These are phyloP conservation scores for Propithecus perrieri DNA, from an alignment of 2,797 vertebrate species.

Conservation along the genomic window DNA sequence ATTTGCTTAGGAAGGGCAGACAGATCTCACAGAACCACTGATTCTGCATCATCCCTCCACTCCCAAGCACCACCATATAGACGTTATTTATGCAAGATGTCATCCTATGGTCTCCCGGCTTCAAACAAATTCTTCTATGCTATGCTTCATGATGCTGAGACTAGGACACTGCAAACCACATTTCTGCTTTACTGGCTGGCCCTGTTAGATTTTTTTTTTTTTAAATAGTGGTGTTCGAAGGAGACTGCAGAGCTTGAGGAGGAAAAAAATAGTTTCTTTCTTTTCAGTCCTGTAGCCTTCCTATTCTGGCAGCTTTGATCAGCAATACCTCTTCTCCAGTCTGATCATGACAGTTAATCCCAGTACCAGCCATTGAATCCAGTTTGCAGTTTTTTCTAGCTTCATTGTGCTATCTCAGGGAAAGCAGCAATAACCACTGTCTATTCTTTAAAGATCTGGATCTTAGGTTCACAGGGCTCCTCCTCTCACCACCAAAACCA, in stretches of 20 bases:
- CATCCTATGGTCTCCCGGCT: not conserved
- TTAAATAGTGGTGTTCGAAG: not conserved
- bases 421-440: not conserved
- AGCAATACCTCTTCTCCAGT: not conserved
- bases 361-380: not conserved
- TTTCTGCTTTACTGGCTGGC: not conserved
- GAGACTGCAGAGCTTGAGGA: not conserved
- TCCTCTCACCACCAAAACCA: not conserved
- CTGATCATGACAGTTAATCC: not conserved
- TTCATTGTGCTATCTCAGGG: not conserved
- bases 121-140: not conserved
- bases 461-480: not conserved
- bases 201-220: not conserved
- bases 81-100: too few species aligned
- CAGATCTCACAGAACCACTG: not conserved
- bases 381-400: not conserved
- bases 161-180: not conserved
- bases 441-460: not conserved
- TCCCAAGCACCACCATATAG: not conserved
- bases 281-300: not conserved
- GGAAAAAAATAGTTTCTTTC: not conserved
- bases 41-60: not conserved
- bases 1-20: not conserved
- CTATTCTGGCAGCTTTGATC: not conserved
- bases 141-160: not conserved